Base-by-base conservation (phyloP, 2,888 invertebrate genomes). In the Aleiodes leptofemur region DNA sequence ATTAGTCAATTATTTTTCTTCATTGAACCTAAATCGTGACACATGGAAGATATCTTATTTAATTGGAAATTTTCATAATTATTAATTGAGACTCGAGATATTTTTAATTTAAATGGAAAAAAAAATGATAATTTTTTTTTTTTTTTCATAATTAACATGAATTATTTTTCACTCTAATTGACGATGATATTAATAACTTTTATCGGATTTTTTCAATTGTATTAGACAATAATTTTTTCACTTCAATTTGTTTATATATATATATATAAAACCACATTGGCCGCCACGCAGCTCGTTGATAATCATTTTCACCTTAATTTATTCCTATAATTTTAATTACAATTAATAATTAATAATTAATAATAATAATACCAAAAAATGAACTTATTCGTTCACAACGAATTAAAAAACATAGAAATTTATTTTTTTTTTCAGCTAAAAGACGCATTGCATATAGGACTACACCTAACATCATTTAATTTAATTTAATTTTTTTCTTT, bases 371-470 rank as follows among this genome's bases (percentile, higher is more conserved):
- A 79, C 81, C 61, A 72, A 85, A 85, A 83, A 74, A 23, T 23
- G 64, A 79, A 78, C 55, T 57, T 80, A 81, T 84, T 86, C 84
- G 83, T 86, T 85, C 82, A 84, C 80, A 85, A 85, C 84, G 84
- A 86, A 85, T 85, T 82, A 82, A 74, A 85, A 86, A 86, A 84
- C 83, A 83, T 83, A 83, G 82, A 82, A 34, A 6, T 34, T 23
- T 23, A n/a, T n/a, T 34, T 34, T 34, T 34, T 34, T 85, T 83
- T 87, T 87, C 79, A 85, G 80, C 84, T 85, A 85, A 78, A 76
- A 84, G 84, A 86, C 83, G 86, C 83, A 82, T 83, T 83, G 82
- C 85, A 84, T 78, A 86, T 78, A 82, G 79, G 79, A 85, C 83
- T 86, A 86, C 82, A 85, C 81, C 84, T 86, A 87, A 87, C 83